A percentile compares a stretch with the other conserved stretches of the same genome.
Conservation (phyloP, 2,113 vertebrate species). For the Semicossyphus pulcher region DNA sequence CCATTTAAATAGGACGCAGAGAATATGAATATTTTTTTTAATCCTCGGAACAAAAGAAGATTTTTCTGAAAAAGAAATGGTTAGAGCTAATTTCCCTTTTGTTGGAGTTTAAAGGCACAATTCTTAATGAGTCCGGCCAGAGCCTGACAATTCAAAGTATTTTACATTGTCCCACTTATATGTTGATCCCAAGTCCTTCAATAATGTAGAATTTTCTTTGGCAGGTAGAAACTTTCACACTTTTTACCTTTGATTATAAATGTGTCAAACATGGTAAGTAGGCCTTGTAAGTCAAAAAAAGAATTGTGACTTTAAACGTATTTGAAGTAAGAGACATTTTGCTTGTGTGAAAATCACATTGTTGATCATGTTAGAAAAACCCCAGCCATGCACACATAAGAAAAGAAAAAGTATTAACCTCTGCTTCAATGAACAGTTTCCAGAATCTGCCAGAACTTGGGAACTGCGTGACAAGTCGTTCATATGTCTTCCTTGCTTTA, state of each 20-base stretch:
- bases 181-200: background rate
- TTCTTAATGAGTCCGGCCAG: slow-evolving; percentile 24
- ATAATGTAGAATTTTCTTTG: background rate
- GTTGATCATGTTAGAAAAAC: slow-evolving; percentile 81
- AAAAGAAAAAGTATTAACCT: slow-evolving; percentile 93
- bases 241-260: background rate
- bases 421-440: slow-evolving; percentile 99
- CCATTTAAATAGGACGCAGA: slow-evolving; percentile 82
- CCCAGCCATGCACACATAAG: slow-evolving; percentile 81
- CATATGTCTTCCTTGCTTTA: slow-evolving; percentile 99
- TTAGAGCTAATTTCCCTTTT: slow-evolving; percentile 56
- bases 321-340: slow-evolving; percentile 56
- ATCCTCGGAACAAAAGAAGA: slow-evolving; percentile 73
- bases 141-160: background rate
- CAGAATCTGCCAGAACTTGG: slow-evolving; percentile 99
- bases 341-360: slow-evolving; percentile 88
- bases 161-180: background rate
- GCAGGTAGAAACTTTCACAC: no score
- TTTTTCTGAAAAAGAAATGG: slow-evolving; percentile 67
- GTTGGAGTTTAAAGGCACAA: slow-evolving; percentile 71
- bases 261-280: no score
- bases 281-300: slow-evolving; percentile 31
- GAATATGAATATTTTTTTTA: slow-evolving; percentile 75
- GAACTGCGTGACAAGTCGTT: slow-evolving; percentile 99
- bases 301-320: slow-evolving; percentile 75